Evolutionary conservation across 2,113 vertebrate genomes (phyloP).

Genomic region (Craseonycteris thonglongyai): DNA sequence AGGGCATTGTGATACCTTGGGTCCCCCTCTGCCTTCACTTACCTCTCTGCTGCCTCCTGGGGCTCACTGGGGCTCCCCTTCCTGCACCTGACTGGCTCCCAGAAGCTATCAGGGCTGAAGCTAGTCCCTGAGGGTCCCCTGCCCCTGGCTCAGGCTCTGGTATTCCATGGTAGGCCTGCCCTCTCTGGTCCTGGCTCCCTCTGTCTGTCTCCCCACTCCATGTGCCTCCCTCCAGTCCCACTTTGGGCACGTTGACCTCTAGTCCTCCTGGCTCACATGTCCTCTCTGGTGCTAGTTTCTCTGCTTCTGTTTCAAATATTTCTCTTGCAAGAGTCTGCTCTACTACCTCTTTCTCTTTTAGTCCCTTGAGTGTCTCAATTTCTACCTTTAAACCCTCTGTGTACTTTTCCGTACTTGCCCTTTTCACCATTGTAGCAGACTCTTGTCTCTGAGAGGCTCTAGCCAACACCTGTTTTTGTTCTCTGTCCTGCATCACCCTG

Average conservation of each 20-base stretch:
- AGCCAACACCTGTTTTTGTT: not conserved
- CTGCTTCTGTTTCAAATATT: not conserved
- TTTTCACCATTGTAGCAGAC: not conserved
- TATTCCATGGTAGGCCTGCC: not conserved
- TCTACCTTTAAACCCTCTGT: not conserved
- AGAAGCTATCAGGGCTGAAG: not conserved
- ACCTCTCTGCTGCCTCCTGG: slow-evolving; percentile 42
- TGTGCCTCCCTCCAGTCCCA: not conserved
- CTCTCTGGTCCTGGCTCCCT: not conserved
- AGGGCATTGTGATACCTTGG: not conserved
- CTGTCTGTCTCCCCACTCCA: not conserved
- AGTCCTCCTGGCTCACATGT: not conserved
- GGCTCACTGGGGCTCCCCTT: not conserved
- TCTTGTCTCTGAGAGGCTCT: not conserved
- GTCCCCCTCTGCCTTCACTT: not conserved
- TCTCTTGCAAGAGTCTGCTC: slow-evolving; percentile 5
- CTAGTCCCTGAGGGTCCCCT: not conserved
- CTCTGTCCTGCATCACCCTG: not conserved
- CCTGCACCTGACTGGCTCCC: slow-evolving; percentile 10
- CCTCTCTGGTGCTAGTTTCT: not conserved
- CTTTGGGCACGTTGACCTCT: not conserved
- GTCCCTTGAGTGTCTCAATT: not conserved
- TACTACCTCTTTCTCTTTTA: not conserved
- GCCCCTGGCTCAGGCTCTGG: not conserved
- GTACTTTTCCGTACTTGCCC: not conserved